phyloP scores from a whole-genome alignment of 2,797 vertebrate genomes.

The Crocodylus rhombifer region DNA sequence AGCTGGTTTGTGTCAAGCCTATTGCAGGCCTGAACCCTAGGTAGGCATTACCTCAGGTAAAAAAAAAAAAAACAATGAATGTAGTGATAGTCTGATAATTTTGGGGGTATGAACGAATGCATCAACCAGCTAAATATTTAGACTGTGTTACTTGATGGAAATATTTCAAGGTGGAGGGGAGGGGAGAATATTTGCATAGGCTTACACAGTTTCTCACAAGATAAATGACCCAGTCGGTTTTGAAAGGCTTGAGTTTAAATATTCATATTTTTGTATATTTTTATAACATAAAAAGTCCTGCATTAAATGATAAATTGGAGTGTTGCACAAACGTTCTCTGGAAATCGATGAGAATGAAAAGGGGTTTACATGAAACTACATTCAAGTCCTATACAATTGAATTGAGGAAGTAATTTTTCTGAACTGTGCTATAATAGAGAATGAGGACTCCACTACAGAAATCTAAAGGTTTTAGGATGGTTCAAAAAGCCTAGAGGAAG shows the following conservation, averaged over 20 bases:
- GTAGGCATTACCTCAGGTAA: neutral
- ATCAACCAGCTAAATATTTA: neutral
- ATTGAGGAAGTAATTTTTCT: fast-evolving
- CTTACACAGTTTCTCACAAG: fast-evolving
- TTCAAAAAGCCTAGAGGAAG: fast-evolving
- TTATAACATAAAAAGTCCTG: neutral
- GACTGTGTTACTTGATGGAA: neutral
- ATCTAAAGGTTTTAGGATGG: fast-evolving
- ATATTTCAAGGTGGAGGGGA: neutral
- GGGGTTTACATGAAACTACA: neutral
- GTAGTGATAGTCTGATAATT: neutral
- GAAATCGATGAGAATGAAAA: neutral
- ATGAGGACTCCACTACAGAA: neutral
- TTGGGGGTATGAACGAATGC: fast-evolving
- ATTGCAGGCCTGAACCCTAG: too few species aligned
- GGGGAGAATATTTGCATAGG: neutral
- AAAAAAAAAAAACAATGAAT: neutral
- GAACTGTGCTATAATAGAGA: fast-evolving
- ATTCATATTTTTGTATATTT: neutral
- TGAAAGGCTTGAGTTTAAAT: neutral
- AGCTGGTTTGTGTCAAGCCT: neutral
- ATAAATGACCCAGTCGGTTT: neutral
- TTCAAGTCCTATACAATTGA: fast-evolving
- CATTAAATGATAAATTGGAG: fast-evolving
- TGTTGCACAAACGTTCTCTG: fast-evolving